Base-by-base conservation (phyloP, 1,140 invertebrate species). In the Drosophila pandora region DNA sequence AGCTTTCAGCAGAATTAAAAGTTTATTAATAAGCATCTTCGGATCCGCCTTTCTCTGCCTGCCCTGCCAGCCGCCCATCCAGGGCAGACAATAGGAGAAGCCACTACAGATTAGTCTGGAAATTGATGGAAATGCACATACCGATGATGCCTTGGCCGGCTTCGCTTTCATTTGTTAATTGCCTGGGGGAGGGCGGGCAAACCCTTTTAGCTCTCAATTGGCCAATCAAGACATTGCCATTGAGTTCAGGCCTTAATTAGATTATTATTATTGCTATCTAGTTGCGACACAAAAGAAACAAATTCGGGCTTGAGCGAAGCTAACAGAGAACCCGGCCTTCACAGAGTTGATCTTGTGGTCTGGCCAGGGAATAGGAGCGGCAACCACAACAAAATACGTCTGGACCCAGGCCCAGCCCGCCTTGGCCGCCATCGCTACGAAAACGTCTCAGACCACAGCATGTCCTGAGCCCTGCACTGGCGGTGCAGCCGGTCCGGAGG, bases 331-430 rank as follows among this genome's bases (percentile, higher is more conserved):
- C 25, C 25, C 5, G 25, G 25, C 25, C 25, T 78, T 74, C 47
- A 78, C 81, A 71, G 41, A 75, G 71, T 75, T 65, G 71, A 75
- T 75, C 70, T 73, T 75, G 71, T 58, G 71, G 81, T 85, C 63
- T 58, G 60, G 47, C 64, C 13, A 70, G 61, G 45, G 53, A 77
- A 41, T 47, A 56, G 70, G 22, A 75, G 47, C 48, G 39, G 75
- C 56, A 84, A 61, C 81, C 82, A 77, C 77, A 84, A 77, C 81
- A 81, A 87, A 84, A 84, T 84, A 79, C 87, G 81, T 84, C 81
- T 84, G 82, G 48, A 77, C 67, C 81, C 62, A 73, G 60, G 79
- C 76, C 82, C 70, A 61, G 22, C 49, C 28, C 32, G 34, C n/a
- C 37, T 21, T n/a, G 34, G 12, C 34, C 49, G 22, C n/a, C 59